phyloP scores from a whole-genome alignment of 2,888 invertebrate species.

The Ornithoptera priamus region DNA sequence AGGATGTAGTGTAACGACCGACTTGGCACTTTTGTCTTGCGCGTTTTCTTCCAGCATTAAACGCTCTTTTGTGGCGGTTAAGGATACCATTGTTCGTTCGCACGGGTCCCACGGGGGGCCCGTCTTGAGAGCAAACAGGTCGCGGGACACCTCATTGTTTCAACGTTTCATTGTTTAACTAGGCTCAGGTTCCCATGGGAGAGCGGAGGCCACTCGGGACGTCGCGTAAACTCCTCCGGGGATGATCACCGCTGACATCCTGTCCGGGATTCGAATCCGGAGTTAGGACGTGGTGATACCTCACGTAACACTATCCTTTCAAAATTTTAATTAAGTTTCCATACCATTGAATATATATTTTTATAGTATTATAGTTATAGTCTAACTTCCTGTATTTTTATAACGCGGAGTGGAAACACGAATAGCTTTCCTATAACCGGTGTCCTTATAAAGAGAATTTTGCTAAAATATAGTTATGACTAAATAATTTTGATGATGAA shows the following conservation, averaged over 20 bases:
- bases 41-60: conserved; percentile 53
- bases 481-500: too few species aligned
- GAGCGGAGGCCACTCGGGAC: conserved; percentile 29
- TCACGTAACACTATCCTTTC: too few species aligned
- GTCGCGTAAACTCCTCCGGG: conserved; percentile 14
- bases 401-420: too few species aligned
- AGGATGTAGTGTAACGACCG: conserved; percentile 10
- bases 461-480: too few species aligned
- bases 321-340: too few species aligned
- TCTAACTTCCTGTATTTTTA: too few species aligned
- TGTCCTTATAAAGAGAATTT: too few species aligned
- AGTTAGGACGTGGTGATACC: background rate
- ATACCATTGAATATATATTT: too few species aligned
- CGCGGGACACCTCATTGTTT: conserved; percentile 59
- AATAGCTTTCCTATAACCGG: too few species aligned
- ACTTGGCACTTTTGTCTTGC: conserved; percentile 39
- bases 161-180: conserved; percentile 62
- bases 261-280: conserved; percentile 16
- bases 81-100: conserved; percentile 59
- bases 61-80: conserved; percentile 52
- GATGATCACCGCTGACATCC: conserved; percentile 11
- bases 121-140: conserved; percentile 64
- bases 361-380: too few species aligned
- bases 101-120: conserved; percentile 57
- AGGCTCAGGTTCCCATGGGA: conserved; percentile 63